phyloP scores from a whole-genome alignment of 2,113 vertebrate species.

The Phalacrocorax pelagicus region DNA sequence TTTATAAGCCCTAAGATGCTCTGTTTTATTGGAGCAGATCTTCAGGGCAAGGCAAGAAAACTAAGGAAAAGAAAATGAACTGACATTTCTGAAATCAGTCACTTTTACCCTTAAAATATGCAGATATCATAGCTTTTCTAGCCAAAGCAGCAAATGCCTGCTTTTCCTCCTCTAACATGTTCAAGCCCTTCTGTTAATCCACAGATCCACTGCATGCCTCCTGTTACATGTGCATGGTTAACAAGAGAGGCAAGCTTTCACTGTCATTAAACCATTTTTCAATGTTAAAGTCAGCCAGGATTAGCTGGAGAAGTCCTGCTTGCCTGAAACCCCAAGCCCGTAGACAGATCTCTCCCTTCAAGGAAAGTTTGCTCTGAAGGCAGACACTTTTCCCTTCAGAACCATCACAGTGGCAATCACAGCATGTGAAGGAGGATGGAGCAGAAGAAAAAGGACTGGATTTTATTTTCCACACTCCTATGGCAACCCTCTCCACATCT shows the following conservation, averaged over 20 bases:
- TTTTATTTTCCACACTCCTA: not conserved
- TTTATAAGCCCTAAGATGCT: not conserved
- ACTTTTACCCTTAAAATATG: not conserved
- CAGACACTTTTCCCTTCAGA: not conserved
- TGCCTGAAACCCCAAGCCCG: not conserved
- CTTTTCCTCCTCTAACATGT: not conserved
- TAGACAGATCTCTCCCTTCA: rapidly evolving
- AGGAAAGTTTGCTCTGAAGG: not conserved
- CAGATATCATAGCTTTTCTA: not conserved
- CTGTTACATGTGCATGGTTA: not conserved
- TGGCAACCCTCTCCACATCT: not conserved
- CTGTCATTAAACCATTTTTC: not conserved
- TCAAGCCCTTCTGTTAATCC: not conserved
- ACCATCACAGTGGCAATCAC: not conserved
- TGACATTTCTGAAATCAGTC: not conserved
- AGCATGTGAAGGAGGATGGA: not conserved
- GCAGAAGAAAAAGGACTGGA: not conserved
- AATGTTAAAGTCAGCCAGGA: not conserved
- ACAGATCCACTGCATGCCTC: not conserved
- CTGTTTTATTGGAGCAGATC: not conserved
- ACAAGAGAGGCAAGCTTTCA: not conserved
- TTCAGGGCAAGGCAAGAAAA: not conserved
- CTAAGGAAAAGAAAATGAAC: not conserved
- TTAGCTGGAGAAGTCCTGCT: not conserved
- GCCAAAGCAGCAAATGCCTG: not conserved